Conservation (phyloP, 2,113 vertebrate species). For the Proterorhinus semilunaris region DNA sequence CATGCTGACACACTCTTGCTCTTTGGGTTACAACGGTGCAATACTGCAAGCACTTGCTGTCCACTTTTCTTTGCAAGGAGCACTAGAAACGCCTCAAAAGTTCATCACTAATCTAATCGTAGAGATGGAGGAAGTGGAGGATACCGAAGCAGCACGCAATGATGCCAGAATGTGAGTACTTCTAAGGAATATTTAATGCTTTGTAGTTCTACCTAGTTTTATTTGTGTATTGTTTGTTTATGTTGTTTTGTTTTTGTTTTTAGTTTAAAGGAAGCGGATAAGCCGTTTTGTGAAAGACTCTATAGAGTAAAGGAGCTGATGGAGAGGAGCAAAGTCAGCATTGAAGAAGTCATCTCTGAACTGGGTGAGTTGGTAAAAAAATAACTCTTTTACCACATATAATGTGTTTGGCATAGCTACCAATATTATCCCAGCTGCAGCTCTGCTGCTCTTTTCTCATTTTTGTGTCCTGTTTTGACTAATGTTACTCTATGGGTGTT, state of each 20-base stretch:
- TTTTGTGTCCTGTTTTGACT: not conserved
- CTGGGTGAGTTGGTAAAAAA: constrained; percentile 85
- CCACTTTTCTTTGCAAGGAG: constrained; percentile 88
- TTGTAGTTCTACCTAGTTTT: not conserved
- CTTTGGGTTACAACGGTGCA: constrained; percentile 95
- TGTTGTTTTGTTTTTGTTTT: constrained; percentile 17
- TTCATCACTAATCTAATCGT: constrained; percentile 88
- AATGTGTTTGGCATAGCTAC: too few species aligned
- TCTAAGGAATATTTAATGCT: not conserved
- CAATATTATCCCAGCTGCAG: too few species aligned
- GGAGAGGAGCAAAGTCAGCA: constrained; percentile 82
- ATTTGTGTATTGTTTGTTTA: not conserved
- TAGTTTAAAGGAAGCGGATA: constrained; percentile 91
- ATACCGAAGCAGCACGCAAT: constrained; percentile 79
- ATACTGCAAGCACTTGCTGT: constrained; percentile 93
- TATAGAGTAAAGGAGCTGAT: constrained; percentile 91
- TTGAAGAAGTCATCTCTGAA: constrained; percentile 89
- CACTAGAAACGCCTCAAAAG: constrained; percentile 75
- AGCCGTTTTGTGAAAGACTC: constrained; percentile 88
- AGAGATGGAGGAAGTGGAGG: constrained; percentile 93
- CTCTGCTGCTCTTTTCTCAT: not conserved
- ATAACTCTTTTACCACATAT: not conserved
- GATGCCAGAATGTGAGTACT: constrained; percentile 87
- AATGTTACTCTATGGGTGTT: not conserved
- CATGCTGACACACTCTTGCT: constrained; percentile 92